A percentile compares a stretch with the other conserved stretches of the same genome.
These are phyloP conservation scores for Syngnathus typhle DNA, from an alignment of 2,113 vertebrate genomes.

Conservation along the genomic window DNA sequence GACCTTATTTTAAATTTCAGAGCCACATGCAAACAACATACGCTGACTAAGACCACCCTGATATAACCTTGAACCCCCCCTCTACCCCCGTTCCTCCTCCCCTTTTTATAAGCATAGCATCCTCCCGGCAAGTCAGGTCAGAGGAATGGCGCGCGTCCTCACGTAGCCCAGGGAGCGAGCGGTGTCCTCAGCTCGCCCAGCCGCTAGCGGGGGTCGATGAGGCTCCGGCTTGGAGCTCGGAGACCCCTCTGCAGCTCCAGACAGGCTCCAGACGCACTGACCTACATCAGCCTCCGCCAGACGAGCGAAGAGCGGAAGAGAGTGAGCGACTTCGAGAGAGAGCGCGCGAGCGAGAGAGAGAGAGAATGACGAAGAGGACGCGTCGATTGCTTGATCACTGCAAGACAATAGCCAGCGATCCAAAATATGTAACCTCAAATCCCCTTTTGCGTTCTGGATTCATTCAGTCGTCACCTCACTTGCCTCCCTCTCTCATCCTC, in stretches of 20 bases:
- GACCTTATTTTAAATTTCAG: slow-evolving; percentile 5
- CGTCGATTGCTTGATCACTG: slow-evolving; percentile 3
- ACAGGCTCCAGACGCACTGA: slow-evolving; percentile 66
- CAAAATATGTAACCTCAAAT: background rate
- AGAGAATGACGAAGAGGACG: slow-evolving; percentile 7
- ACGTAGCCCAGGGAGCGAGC: slow-evolving; percentile 38
- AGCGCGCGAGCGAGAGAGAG: background rate
- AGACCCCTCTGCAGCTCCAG: slow-evolving; percentile 56
- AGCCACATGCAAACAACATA: slow-evolving; percentile 27
- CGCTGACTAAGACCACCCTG: slow-evolving; percentile 24
- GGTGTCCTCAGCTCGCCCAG: slow-evolving; percentile 40
- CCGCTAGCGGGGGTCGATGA: slow-evolving; percentile 36
- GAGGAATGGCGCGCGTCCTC: slow-evolving; percentile 48
- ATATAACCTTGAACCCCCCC: slow-evolving; percentile 11
- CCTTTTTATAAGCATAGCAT: slow-evolving; percentile 33
- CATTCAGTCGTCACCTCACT: slow-evolving; percentile 40
- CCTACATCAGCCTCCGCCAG: slow-evolving; percentile 66
- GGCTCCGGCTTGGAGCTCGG: slow-evolving; percentile 48
- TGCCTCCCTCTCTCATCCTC: slow-evolving; percentile 15
- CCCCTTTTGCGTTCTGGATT: slow-evolving; percentile 21
- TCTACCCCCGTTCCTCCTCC: slow-evolving; percentile 4
- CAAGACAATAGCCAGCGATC: background rate
- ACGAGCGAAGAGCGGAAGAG: slow-evolving; percentile 40
- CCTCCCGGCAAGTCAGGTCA: slow-evolving; percentile 51
- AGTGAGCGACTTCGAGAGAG: slow-evolving; percentile 15